Evolutionary conservation across 2,888 invertebrate species (phyloP).

Genomic region (Baccha elongata): DNA sequence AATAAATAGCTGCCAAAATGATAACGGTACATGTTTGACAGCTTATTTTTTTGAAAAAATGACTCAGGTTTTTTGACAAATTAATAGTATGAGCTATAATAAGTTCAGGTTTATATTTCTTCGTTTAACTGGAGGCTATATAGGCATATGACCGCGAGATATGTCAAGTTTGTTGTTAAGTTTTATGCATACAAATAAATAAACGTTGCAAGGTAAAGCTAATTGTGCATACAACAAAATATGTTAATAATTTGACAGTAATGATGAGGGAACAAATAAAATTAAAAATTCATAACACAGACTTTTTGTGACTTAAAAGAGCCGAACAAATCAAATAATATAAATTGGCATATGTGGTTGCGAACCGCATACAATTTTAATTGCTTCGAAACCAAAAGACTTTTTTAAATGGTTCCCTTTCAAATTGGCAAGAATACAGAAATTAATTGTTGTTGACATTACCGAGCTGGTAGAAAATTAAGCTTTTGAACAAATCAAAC

Average conservation of each 20-base stretch:
- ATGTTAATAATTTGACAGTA: constrained; percentile 26
- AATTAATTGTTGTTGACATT: too few species aligned
- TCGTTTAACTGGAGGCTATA: constrained; percentile 6
- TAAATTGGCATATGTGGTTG: neutral
- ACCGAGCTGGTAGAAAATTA: neutral
- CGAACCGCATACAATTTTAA: neutral
- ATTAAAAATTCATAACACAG: constrained; percentile 44
- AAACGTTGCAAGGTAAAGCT: neutral
- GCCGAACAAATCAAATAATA: constrained; percentile 7
- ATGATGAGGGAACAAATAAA: constrained; percentile 14
- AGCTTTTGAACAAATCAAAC: neutral
- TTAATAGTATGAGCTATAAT: neutral
- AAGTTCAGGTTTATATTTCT: neutral
- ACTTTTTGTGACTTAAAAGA: neutral
- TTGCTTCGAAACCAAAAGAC: neutral
- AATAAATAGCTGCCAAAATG: constrained; percentile 17
- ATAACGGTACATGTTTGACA: constrained; percentile 3
- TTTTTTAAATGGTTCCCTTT: constrained; percentile 1
- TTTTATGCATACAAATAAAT: neutral
- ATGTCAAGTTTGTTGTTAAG: constrained; percentile 9
- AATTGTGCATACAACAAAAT: neutral
- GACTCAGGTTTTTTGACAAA: neutral
- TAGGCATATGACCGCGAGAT: constrained; percentile 20
- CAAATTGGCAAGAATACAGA: constrained; percentile 27
- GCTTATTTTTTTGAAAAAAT: neutral